Evolutionary conservation across 2,888 invertebrate genomes (phyloP).

Genomic region (Eupithecia dodoneata): DNA sequence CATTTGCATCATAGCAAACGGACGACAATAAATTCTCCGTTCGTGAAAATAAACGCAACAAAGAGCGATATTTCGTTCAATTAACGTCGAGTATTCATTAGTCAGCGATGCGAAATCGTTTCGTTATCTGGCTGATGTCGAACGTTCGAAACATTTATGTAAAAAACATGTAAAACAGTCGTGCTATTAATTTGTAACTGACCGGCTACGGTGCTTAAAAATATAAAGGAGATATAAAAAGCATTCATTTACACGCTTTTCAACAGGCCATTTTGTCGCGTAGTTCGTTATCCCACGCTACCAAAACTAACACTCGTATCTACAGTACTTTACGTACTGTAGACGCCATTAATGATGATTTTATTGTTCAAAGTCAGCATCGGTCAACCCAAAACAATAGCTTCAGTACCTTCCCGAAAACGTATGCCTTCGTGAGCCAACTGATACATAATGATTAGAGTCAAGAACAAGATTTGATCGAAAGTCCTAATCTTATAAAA

Average conservation of each 20-base stretch:
- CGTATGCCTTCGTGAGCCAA: not conserved
- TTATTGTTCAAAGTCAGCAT: not conserved
- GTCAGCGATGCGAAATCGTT: conserved; percentile 62
- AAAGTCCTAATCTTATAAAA: not conserved
- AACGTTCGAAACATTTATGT: conserved; percentile 35
- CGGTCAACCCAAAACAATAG: not conserved
- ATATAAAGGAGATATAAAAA: not conserved
- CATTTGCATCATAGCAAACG: conserved; percentile 28
- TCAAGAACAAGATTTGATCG: not conserved
- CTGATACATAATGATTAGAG: not conserved
- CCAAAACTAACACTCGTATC: not conserved
- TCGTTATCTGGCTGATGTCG: conserved; percentile 52
- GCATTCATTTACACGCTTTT: not conserved
- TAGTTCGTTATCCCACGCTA: not conserved
- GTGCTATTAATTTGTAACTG: conserved; percentile 6
- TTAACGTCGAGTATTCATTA: conserved; percentile 68
- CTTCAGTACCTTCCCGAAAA: not conserved
- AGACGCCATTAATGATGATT: not conserved
- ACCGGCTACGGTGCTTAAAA: not conserved
- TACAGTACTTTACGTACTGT: not conserved
- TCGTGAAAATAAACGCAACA: conserved; percentile 46
- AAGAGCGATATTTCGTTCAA: conserved; percentile 65
- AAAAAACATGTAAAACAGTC: conserved; percentile 33
- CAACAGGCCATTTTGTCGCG: not conserved
- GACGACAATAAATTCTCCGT: conserved; percentile 30